Percentiles rank a stretch among this genome's conserved stretches.
Evolutionary conservation across 2,888 invertebrate genomes (phyloP).

Genomic region (Synergus gifuensis): DNA sequence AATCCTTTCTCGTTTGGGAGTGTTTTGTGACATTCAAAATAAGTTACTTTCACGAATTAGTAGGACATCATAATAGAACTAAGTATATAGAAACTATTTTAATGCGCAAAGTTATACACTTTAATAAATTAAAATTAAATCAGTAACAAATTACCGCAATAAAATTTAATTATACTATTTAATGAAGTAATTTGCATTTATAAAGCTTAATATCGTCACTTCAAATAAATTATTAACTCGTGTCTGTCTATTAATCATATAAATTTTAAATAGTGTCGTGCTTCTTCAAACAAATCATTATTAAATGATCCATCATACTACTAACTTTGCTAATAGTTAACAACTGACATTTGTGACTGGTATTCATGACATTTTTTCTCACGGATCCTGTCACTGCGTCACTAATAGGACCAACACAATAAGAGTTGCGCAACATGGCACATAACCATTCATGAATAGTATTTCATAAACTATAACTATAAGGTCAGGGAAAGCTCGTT

Average conservation of each 20-base stretch:
- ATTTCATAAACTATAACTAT: constrained; percentile 12
- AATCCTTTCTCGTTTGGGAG: background rate
- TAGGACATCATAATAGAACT: background rate
- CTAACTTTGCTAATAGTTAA: background rate
- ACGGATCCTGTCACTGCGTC: background rate
- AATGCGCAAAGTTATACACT: background rate
- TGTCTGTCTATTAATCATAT: background rate
- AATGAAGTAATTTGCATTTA: background rate
- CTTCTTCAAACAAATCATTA: background rate
- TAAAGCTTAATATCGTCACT: background rate
- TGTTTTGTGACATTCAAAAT: background rate
- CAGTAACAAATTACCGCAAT: background rate
- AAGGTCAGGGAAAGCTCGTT: background rate
- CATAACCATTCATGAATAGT: constrained; percentile 7
- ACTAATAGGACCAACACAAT: background rate
- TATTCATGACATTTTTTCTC: constrained; percentile 14
- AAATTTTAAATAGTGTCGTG: background rate
- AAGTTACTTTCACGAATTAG: background rate
- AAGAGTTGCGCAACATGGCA: background rate
- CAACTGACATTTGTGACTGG: constrained; percentile 4
- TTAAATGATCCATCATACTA: constrained; percentile 4
- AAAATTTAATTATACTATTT: background rate
- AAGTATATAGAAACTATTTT: background rate
- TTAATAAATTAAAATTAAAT: background rate
- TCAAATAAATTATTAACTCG: background rate